A percentile compares a stretch with the other conserved stretches of the same genome.
These are phyloP conservation scores for Pontoporia blainvillei DNA, from an alignment of 2,113 vertebrate genomes.

Conservation along the genomic window DNA sequence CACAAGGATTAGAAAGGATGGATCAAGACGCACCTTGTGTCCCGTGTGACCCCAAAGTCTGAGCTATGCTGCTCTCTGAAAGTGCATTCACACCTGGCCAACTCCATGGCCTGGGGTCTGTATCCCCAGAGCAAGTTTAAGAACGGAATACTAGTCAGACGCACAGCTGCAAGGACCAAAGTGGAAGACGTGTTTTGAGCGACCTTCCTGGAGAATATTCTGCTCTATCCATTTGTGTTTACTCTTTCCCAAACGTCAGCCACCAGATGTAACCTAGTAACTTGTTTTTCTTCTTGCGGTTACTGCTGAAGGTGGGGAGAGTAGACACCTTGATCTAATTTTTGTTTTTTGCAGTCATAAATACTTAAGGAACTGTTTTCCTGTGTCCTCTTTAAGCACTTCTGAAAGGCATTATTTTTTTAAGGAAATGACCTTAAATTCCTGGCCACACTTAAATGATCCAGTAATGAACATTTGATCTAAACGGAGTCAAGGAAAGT, in stretches of 20 bases:
- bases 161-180: fast-evolving
- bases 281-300: fast-evolving
- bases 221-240: fast-evolving
- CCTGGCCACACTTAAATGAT: background rate
- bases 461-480: background rate
- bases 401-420: background rate
- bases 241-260: background rate
- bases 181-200: fast-evolving
- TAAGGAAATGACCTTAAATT: background rate
- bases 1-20: too few relatives aligned
- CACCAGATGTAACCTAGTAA: fast-evolving
- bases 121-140: fast-evolving
- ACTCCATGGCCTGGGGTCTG: background rate
- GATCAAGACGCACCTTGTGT: background rate
- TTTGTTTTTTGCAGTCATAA: background rate
- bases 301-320: fast-evolving
- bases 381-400: too few relatives aligned
- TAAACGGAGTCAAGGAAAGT: background rate
- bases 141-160: fast-evolving
- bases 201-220: background rate
- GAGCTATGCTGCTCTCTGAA: background rate
- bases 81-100: fast-evolving
- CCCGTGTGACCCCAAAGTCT: fast-evolving
- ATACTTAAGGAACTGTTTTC: background rate
- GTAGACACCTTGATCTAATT: background rate